Evolutionary conservation across 2,797 vertebrate species (phyloP).

Genomic region (Pangasius mekongensis): DNA sequence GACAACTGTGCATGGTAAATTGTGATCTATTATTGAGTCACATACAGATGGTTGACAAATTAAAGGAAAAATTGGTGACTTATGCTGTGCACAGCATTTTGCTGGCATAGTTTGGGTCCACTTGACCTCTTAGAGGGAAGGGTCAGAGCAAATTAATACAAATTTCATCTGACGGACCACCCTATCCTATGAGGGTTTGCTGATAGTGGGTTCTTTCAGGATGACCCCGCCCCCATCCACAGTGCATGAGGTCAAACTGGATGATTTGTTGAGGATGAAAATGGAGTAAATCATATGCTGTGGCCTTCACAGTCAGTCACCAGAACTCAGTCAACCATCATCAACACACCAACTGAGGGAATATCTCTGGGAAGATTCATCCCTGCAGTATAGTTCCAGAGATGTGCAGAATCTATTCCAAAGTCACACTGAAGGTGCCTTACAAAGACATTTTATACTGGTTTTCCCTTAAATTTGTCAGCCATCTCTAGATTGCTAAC

Average conservation of each 20-base stretch:
- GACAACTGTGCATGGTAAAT: conserved; percentile 7
- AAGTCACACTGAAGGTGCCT: background rate
- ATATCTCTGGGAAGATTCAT: background rate
- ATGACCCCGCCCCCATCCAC: background rate
- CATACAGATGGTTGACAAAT: conserved; percentile 11
- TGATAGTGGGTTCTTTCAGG: background rate
- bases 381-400: background rate
- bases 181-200: background rate
- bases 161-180: background rate
- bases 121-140: no score
- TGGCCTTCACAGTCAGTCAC: background rate
- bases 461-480: background rate
- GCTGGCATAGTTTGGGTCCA: background rate
- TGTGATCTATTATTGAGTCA: background rate
- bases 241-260: background rate
- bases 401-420: background rate
- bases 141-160: background rate
- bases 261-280: background rate
- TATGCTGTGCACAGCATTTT: background rate
- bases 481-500: background rate
- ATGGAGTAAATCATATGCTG: background rate
- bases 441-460: background rate
- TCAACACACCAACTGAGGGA: background rate
- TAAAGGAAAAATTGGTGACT: background rate
- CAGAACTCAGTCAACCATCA: background rate